Base-by-base conservation (phyloP, 2,113 vertebrate species). In the Dipodomys spectabilis region DNA sequence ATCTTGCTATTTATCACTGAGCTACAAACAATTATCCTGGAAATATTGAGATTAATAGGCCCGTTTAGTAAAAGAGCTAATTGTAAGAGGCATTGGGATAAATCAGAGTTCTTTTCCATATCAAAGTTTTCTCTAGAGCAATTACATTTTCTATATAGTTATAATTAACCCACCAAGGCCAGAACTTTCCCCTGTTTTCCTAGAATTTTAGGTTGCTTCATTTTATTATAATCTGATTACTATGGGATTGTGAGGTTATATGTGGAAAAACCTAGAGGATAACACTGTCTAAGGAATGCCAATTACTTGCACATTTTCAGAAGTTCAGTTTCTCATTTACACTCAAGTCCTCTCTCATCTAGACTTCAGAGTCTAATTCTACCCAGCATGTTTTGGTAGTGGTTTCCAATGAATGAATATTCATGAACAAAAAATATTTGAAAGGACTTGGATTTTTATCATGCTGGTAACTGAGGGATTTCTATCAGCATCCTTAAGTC, bases 21-120 rank as follows among this genome's bases (percentile, higher is more conserved):
- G 85, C 93, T 79, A 95, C 77, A 95, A 94, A 94, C 74, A 95
- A 83, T 95, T 95, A 95, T 86, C 57, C 72, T 96, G 75, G 87
- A 97, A 95, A 96, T 97, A 96, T 91, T 96, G 94, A 97, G 94
- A 97, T 96, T 96, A 96, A 97, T 96, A 92, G 94, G 49, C 39
- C 79, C 39, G 93, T 95, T 97, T 95, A 94, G 87, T 79, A 93
- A 94, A 94, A 95, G 45, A 94, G 67, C 90, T 97, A 96, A 97
- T 96, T 95, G 87, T 95, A 72, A 96, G 67, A 95, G 64, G 45
- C 90, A 88, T 7, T 92, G 82, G 90, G 85, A 96, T 95, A 96
- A 94, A 96, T 96, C 75, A 83, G 71, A 96, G 79, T 90, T 96
- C 82, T 95, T 96, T 97, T 96, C 88, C 82, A 90, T 94, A 95